Evolutionary conservation across 2,888 invertebrate genomes (phyloP).

Genomic region (Ametastegia equiseti): DNA sequence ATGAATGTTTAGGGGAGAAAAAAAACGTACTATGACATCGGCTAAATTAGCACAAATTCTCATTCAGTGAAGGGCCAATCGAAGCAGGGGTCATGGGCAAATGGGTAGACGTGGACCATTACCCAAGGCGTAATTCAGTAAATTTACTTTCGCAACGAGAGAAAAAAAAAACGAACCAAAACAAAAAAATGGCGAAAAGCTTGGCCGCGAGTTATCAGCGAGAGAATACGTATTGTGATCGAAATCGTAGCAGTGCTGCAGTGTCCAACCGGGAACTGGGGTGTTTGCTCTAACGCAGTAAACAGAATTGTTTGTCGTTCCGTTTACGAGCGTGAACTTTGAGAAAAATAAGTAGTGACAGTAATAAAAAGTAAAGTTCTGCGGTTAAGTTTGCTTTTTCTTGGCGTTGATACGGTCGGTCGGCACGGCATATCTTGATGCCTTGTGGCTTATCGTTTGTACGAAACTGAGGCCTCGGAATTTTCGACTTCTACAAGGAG

Average conservation of each 20-base stretch:
- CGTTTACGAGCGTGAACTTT: conserved; percentile 44
- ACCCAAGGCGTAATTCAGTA: conserved; percentile 32
- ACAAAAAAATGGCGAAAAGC: no score
- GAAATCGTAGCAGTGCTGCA: background rate
- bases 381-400: conserved; percentile 22
- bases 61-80: conserved; percentile 16
- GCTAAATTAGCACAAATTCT: conserved; percentile 9
- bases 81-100: conserved; percentile 15
- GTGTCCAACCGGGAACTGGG: background rate
- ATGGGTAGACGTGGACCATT: conserved; percentile 20
- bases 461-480: conserved; percentile 24
- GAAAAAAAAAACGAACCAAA: no score
- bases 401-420: conserved; percentile 12
- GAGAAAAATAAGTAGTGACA: conserved; percentile 29
- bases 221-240: conserved; percentile 1
- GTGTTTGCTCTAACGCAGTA: conserved; percentile 30
- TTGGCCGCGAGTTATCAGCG: conserved; percentile 31
- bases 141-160: conserved; percentile 23
- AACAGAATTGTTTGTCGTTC: conserved; percentile 44
- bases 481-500: conserved; percentile 37
- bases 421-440: conserved; percentile 25
- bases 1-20: background rate
- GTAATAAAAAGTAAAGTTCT: conserved; percentile 37
- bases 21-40: background rate
- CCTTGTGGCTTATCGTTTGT: conserved; percentile 30